Percentiles rank a stretch among this genome's conserved stretches.
phyloP scores from a whole-genome alignment of 1,140 invertebrate species.

The Formica selysi region DNA sequence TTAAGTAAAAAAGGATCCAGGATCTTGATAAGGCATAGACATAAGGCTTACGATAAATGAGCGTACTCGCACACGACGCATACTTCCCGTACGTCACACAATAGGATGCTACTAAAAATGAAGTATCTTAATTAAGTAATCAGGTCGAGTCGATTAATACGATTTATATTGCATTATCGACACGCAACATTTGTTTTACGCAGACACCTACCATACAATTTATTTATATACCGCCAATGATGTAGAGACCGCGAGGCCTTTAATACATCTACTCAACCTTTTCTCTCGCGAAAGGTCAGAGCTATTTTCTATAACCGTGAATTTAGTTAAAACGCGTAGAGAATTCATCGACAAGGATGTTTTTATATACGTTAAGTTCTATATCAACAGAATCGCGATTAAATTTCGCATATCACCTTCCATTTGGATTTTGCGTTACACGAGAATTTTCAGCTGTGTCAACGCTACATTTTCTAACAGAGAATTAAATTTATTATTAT shows the following conservation, averaged over 20 bases:
- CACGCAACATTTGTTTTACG: constrained; percentile 56
- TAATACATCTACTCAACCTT: constrained; percentile 50
- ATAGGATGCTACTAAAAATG: constrained; percentile 16
- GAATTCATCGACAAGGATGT: constrained; percentile 13
- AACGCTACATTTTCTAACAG: constrained; percentile 34
- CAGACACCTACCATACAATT: constrained; percentile 38
- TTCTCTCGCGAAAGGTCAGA: constrained; percentile 49
- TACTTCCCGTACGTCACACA: no score
- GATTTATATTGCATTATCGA: constrained; percentile 23
- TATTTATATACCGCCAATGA: constrained; percentile 48
- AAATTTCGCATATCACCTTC: constrained; percentile 32
- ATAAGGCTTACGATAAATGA: constrained; percentile 48
- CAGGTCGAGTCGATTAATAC: constrained; percentile 11
- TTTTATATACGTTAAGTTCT: neutral
- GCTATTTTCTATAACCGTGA: constrained; percentile 51
- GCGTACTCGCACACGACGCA: neutral
- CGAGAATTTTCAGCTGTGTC: neutral
- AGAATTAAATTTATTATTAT: constrained; percentile 6
- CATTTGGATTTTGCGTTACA: constrained; percentile 12
- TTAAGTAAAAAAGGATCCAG: neutral
- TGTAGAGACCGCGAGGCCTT: constrained; percentile 28
- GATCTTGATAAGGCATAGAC: neutral
- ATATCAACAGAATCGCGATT: constrained; percentile 39
- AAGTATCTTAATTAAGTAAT: constrained; percentile 36
- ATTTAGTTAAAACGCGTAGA: constrained; percentile 53